Conservation (phyloP, 2,888 invertebrate genomes). For the Chloromyia formosa region DNA sequence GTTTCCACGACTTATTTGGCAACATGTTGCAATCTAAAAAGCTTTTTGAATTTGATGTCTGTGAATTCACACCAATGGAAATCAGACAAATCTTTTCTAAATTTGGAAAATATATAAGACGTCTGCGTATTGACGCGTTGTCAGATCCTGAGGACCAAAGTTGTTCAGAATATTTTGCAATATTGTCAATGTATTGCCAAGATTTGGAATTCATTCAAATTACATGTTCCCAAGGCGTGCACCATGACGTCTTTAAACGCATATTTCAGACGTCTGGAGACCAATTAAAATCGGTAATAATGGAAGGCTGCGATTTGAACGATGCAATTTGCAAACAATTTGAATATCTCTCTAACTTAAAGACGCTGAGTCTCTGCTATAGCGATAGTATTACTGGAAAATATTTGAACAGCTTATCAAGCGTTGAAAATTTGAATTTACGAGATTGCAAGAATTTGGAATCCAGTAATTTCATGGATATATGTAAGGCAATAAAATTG, state of each 20-base stretch:
- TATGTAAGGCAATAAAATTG: constrained; percentile 43
- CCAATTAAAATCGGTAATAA: constrained; percentile 40
- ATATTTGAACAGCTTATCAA: constrained; percentile 44
- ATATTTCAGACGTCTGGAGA: neutral
- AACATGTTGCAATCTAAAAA: constrained; percentile 43
- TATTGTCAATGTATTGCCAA: constrained; percentile 45
- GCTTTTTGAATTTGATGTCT: constrained; percentile 18
- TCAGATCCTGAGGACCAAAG: constrained; percentile 22
- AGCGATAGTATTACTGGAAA: constrained; percentile 46
- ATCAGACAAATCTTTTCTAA: constrained; percentile 29
- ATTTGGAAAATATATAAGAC: constrained; percentile 43
- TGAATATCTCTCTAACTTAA: constrained; percentile 21
- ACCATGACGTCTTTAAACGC: constrained; percentile 25
- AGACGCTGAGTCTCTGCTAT: constrained; percentile 44
- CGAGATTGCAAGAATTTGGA: constrained; percentile 46
- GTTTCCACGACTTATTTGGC: constrained; percentile 43
- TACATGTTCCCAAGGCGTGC: constrained; percentile 42
- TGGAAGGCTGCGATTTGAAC: constrained; percentile 43
- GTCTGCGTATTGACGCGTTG: constrained; percentile 23
- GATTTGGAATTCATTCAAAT: constrained; percentile 44
- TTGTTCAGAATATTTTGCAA: constrained; percentile 44
- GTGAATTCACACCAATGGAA: constrained; percentile 46
- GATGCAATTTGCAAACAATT: constrained; percentile 34
- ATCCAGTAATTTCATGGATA: constrained; percentile 43
- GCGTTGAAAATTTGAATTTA: constrained; percentile 44